Evolutionary conservation across 2,888 invertebrate species (phyloP), one percentile per base, ranked within the genome.

Genomic region (Saturnia pavonia): DNA sequence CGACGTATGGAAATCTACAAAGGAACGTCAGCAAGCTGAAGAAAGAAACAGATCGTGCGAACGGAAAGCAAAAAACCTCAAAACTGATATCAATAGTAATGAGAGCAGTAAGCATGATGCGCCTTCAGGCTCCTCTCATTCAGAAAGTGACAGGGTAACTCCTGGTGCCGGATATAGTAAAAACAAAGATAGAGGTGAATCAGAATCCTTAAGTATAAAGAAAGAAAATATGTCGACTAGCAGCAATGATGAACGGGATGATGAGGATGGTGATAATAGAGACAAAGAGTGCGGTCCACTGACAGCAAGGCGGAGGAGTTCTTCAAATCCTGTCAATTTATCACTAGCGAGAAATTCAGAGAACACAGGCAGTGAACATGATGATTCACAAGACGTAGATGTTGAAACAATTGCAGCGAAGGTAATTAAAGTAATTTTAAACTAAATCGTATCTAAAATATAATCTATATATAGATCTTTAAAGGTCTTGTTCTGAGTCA

Each of bases 251-350:
- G 94, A 94, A 85, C 88, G 94, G 74, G 92, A 94, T 63, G 94
- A 94, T 48, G 94, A 94, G 48, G 95, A 94, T 43, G 94, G 94
- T 65, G 95, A 95, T 76, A 94, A 94, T 77, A 92, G 94, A 72
- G 94, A 94, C 78, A 89, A 91, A 75, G 91, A 92, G 84, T 90
- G 92, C 76, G 84, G 94, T 70, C 83, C 93, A 75, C 89, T 95
- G 72, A 94, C 95, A 54, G 95, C 95, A 69, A 91, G 96, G 80
- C 94, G 96, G 84, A 95, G 96, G 88, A 96, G 96, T 88, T 97
- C 97, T 69, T 96, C 97, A 1, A 97, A 97, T 86, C 97, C 97
- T 54, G 97, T 97, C 69, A 97, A 97, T 90, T 94, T 97, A 78
- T 97, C 96, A 43, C 84, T 96, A 72, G 94, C 95, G 70, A 92